Base-by-base conservation (phyloP, 1,140 invertebrate genomes). In the Dicyema japonicum region DNA sequence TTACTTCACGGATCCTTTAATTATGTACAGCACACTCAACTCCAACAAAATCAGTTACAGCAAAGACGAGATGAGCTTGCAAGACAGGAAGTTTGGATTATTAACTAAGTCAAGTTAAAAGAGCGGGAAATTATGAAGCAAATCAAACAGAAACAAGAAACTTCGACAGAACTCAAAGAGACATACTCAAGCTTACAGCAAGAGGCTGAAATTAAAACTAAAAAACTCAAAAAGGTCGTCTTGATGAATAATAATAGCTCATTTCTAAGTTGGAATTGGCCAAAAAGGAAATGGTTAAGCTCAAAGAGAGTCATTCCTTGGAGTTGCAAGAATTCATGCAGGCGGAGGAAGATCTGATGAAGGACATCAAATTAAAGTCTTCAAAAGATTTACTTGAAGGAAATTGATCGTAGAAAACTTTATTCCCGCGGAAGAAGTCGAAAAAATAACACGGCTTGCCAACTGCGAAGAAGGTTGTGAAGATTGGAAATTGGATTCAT, bases 371-470 rank as follows among this genome's bases (percentile, higher is more conserved):
- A 40, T 42, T 60, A 12, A 60, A 59, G 51, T 58, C 3, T 16
- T 33, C 22, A 13, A 34, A 35, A 32, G 0, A 9, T 36, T 37
- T 19, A 26, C 28, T 40, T 44, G 13, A 38, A 60, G 63, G 38
- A 36, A 43, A 40, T 56, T 85, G 6, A 69, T 88, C 22, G 78
- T 90, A 30, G 78, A 90, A 39, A 85, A 85, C 50, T 92, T 94
- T 47, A 75, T 94, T 40, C 78, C 80, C 7, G 58, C 63, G 3
- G 72, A 76, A 38, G 72, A 85, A 24, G 67, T 72, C 37, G 62
- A 65, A 24, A 65, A 69, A 37, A 62, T 88, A n/a, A 36, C 64
- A 49, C 37, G 62, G 62, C 38, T 65, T 63, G 37, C 57, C 16
- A 57, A 63, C 15, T 82, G 69, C 48, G 71, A 85, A 46, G 76